Percentiles rank a stretch among this genome's conserved stretches.
These are phyloP conservation scores for Cygnus atratus DNA, from an alignment of 2,113 vertebrate genomes.

Conservation along the genomic window DNA sequence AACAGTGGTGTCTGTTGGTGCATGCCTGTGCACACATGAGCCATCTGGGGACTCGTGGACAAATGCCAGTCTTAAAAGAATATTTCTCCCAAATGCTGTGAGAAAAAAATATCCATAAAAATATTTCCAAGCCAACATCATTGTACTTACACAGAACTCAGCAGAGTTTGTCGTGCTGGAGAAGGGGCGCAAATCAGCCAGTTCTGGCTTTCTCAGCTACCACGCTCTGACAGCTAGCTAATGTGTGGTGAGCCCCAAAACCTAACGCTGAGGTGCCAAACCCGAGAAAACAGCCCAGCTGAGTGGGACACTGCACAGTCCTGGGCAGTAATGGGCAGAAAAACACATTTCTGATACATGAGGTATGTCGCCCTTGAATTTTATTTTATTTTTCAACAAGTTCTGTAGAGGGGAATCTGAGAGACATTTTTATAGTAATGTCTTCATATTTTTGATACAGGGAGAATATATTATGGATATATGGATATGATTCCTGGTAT, in stretches of 20 bases:
- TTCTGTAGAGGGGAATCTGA: neutral
- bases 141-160: fast-evolving
- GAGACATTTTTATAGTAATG: neutral
- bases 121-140: fast-evolving
- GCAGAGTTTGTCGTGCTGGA: fast-evolving
- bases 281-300: neutral
- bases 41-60: neutral
- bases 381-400: fast-evolving
- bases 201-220: fast-evolving
- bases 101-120: fast-evolving
- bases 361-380: fast-evolving
- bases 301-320: fast-evolving
- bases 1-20: neutral
- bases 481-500: neutral
- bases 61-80: neutral
- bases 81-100: neutral
- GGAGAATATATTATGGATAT: neutral
- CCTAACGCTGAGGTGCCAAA: fast-evolving
- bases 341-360: neutral
- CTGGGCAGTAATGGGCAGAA: neutral
- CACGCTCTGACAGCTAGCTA: fast-evolving
- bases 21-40: neutral
- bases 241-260: fast-evolving
- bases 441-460: neutral
- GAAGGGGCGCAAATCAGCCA: neutral